These are phyloP conservation scores for Amblyteles armatorius DNA, from an alignment of 2,888 invertebrate genomes.

Conservation along the genomic window DNA sequence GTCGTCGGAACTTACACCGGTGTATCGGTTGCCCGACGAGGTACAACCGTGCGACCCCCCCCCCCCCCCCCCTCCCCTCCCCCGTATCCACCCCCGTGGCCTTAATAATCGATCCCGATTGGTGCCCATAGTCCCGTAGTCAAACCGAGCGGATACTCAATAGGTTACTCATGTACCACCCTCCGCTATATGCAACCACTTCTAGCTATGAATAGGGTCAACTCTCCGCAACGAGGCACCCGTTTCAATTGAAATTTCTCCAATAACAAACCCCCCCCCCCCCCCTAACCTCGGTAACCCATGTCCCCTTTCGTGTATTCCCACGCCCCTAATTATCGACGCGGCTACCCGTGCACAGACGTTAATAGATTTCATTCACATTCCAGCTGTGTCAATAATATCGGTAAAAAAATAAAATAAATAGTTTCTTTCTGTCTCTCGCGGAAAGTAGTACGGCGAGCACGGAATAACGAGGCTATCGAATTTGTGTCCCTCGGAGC, in stretches of 20 bases:
- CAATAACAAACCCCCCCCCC: background rate
- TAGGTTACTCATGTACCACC: slow-evolving; percentile 25
- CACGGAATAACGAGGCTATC: slow-evolving; percentile 11
- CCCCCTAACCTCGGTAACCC: background rate
- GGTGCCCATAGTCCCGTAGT: slow-evolving; percentile 49
- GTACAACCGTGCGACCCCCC: slow-evolving; percentile 22
- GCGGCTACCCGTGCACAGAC: too few species aligned
- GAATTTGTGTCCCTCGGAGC: background rate
- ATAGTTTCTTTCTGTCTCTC: background rate
- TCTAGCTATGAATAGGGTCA: slow-evolving; percentile 50
- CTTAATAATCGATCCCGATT: slow-evolving; percentile 60
- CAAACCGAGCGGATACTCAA: slow-evolving; percentile 51
- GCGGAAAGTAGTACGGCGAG: slow-evolving; percentile 11
- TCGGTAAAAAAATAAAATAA: slow-evolving; percentile 16
- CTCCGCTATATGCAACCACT: slow-evolving; percentile 27
- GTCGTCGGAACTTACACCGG: slow-evolving; percentile 43
- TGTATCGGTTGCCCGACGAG: slow-evolving; percentile 53
- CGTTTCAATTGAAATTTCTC: slow-evolving; percentile 38
- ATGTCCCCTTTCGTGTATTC: background rate
- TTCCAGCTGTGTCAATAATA: slow-evolving; percentile 32
- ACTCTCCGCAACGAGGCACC: slow-evolving; percentile 30
- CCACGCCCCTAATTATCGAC: slow-evolving; percentile 8
- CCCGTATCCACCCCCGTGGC: slow-evolving; percentile 14
- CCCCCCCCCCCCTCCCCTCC: background rate
- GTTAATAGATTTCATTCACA: slow-evolving; percentile 13